Conservation (phyloP, 2,797 vertebrate genomes). For the Labroides dimidiatus region DNA sequence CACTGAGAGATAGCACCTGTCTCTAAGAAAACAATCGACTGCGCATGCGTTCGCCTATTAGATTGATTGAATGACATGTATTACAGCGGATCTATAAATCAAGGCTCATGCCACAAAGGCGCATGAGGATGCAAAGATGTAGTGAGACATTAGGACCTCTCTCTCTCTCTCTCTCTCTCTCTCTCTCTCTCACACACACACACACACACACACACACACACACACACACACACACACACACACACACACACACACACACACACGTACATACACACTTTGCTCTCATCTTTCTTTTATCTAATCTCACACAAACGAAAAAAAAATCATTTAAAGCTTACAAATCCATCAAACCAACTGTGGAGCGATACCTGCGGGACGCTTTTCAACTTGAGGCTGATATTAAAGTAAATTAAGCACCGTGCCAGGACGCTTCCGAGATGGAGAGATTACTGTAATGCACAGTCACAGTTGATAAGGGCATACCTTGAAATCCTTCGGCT, state of each 20-base stretch:
- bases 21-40: constrained; percentile 13
- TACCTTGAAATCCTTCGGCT: constrained; percentile 73
- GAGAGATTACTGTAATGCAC: constrained; percentile 32
- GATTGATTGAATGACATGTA: constrained; percentile 11
- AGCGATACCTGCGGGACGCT: constrained; percentile 1
- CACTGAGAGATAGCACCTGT: constrained; percentile 40
- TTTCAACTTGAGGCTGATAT: constrained; percentile 27
- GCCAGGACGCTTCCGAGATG: constrained; percentile 14
- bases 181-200: too few relatives aligned
- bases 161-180: not conserved
- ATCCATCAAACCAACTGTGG: constrained; percentile 38
- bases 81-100: not conserved
- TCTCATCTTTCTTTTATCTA: constrained; percentile 3
- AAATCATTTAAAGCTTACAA: constrained; percentile 24
- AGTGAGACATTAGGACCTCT: not conserved
- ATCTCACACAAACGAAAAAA: constrained; percentile 22
- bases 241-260: too few relatives aligned
- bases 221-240: not conserved
- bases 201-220: not conserved
- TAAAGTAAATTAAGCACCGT: constrained; percentile 34
- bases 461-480: constrained; percentile 24
- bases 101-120: not conserved
- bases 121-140: not conserved
- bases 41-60: not conserved
- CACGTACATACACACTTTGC: not conserved